Evolutionary conservation across 1,140 invertebrate species (phyloP).

Genomic region (Diplogasteroides magnus): DNA sequence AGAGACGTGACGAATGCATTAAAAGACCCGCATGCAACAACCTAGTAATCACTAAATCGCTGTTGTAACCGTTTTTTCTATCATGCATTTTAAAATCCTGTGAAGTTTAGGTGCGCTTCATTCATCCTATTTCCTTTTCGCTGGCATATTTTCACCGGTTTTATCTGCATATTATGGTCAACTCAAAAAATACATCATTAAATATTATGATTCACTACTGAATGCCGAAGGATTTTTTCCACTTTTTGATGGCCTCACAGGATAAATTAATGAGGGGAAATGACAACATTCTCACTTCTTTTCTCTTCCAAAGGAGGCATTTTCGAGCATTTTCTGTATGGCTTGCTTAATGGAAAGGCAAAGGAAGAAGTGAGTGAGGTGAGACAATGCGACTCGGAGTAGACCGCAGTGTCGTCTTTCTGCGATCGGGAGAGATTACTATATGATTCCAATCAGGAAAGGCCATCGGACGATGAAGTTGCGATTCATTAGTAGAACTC

Average conservation of each 20-base stretch:
- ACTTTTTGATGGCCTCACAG: too few relatives aligned
- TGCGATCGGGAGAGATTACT: too few relatives aligned
- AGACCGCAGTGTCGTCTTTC: neutral
- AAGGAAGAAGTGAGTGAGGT: neutral
- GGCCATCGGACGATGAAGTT: neutral
- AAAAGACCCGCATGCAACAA: neutral
- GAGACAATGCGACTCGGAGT: neutral
- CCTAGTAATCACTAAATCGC: neutral
- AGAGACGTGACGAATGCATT: too few relatives aligned
- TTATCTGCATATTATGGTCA: too few relatives aligned
- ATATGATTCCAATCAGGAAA: too few relatives aligned
- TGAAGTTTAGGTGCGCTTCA: too few relatives aligned
- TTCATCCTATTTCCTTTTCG: too few relatives aligned
- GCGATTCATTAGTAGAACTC: neutral
- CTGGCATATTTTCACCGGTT: too few relatives aligned
- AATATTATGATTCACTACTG: too few relatives aligned
- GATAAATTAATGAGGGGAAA: too few relatives aligned
- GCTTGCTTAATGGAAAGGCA: neutral
- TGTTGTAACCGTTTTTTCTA: neutral
- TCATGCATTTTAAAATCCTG: neutral
- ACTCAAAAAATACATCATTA: too few relatives aligned
- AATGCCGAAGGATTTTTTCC: neutral
- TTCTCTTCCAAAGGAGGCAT: neutral
- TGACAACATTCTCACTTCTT: neutral
- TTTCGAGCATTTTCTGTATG: neutral